phyloP scores from a whole-genome alignment of 2,888 invertebrate species.

The Limnephilus auricula region DNA sequence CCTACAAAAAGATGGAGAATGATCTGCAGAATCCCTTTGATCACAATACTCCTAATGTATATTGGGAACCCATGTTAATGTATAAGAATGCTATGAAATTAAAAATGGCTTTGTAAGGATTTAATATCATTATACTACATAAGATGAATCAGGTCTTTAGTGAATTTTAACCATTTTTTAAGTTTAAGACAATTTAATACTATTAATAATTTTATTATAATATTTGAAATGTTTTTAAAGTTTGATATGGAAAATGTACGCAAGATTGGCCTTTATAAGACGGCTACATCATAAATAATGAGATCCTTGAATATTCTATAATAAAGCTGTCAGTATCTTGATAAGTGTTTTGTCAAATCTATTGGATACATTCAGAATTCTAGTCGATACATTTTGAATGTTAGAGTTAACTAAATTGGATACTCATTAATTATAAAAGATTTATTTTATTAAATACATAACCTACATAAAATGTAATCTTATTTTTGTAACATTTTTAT shows the following conservation, averaged over 20 bases:
- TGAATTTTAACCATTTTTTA: background rate
- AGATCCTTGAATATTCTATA: background rate
- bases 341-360: background rate
- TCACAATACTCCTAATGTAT: slow-evolving; percentile 75
- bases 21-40: slow-evolving; percentile 75
- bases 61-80: slow-evolving; percentile 72
- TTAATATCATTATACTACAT: background rate
- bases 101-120: background rate
- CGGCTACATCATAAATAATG: background rate
- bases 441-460: slow-evolving; percentile 10
- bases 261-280: background rate
- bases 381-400: slow-evolving; percentile 11
- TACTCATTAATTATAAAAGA: background rate
- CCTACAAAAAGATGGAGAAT: background rate
- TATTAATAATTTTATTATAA: background rate
- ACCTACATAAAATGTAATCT: background rate
- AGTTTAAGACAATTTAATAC: background rate
- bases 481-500: background rate
- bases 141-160: background rate
- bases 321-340: background rate
- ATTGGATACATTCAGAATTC: background rate
- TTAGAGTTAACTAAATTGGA: background rate
- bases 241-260: background rate
- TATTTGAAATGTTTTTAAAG: background rate
- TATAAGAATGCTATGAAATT: slow-evolving; percentile 13